phyloP scores from a whole-genome alignment of 2,888 invertebrate genomes.

The Lamellibrachia satsuma region DNA sequence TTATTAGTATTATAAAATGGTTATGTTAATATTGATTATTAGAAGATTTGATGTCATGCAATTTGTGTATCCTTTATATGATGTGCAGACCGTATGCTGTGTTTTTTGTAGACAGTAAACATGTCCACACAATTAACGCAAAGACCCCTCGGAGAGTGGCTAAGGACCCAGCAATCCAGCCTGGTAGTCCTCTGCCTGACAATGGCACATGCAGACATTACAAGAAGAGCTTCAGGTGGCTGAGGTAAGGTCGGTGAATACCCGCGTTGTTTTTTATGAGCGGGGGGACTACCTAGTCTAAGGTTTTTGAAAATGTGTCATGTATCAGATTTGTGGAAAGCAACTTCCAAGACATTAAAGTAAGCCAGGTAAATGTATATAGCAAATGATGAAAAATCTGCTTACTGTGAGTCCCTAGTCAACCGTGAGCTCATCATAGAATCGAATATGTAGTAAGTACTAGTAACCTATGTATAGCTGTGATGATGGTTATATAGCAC shows the following conservation, averaged over 20 bases:
- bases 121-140: slow-evolving; percentile 34
- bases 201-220: slow-evolving; percentile 67
- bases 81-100: neutral
- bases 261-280: neutral
- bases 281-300: neutral
- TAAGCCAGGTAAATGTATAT: too few species aligned
- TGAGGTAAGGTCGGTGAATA: slow-evolving; percentile 56
- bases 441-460: too few species aligned
- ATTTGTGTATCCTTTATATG: neutral
- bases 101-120: slow-evolving; percentile 22
- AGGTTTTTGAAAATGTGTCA: neutral
- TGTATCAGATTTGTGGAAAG: neutral
- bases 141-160: slow-evolving; percentile 44
- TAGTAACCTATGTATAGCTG: too few species aligned
- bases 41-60: neutral
- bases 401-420: too few species aligned
- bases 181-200: slow-evolving; percentile 65
- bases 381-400: too few species aligned
- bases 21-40: neutral
- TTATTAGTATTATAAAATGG: too few species aligned
- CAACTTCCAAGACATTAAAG: neutral
- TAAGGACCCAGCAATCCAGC: slow-evolving; percentile 64
- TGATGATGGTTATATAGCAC: too few species aligned
- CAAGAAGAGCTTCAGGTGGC: slow-evolving; percentile 68
- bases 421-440: too few species aligned